phyloP scores from a whole-genome alignment of 2,113 vertebrate genomes.

The Corydoras maculifer region DNA sequence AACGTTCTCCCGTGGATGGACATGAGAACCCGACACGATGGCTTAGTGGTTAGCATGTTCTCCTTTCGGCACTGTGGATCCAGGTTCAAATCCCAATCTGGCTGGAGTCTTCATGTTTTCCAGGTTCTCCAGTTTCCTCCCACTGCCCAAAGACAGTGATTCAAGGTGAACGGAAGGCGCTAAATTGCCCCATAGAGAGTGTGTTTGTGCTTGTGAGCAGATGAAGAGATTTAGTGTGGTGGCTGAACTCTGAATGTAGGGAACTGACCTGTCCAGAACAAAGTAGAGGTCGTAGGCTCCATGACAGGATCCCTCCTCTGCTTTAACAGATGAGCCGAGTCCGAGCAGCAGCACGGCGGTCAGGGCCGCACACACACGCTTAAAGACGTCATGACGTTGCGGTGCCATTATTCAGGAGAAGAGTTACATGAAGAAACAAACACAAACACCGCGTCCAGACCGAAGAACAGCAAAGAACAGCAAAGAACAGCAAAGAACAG shows the following conservation, averaged over 20 bases:
- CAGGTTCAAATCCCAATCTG: no score
- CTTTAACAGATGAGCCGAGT: conserved; percentile 42
- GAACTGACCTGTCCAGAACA: conserved; percentile 79
- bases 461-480: not conserved
- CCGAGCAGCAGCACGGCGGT: conserved; percentile 35
- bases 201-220: no score
- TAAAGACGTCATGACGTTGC: not conserved
- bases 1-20: no score
- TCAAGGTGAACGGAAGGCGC: no score
- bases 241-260: not conserved
- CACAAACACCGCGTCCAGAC: not conserved
- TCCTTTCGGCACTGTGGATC: no score
- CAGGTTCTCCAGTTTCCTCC: no score
- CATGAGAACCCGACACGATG: no score
- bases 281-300: conserved; percentile 87
- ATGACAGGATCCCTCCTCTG: conserved; percentile 70
- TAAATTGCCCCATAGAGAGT: no score
- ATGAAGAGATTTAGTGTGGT: no score
- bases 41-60: no score
- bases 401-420: conserved; percentile 14
- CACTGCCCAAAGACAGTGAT: no score
- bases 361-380: conserved; percentile 33
- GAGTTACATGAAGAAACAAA: not conserved
- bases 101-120: no score
- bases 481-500: not conserved